Percentiles rank a stretch among this genome's conserved stretches.
These are phyloP conservation scores for Drosophila tsacasi DNA, from an alignment of 1,140 invertebrate genomes.

Conservation along the genomic window DNA sequence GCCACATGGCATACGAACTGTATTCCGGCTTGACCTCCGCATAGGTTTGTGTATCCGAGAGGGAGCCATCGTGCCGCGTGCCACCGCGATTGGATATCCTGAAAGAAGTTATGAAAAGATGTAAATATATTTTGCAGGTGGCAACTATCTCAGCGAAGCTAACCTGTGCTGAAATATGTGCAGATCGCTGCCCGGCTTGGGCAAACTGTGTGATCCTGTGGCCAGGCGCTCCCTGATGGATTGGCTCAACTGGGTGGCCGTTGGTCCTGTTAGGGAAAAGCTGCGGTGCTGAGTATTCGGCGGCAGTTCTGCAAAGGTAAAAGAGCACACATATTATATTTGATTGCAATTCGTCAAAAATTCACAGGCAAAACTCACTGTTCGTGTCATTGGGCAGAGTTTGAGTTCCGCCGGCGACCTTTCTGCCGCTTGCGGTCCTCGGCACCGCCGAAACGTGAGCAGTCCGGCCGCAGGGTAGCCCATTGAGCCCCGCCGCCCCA, in stretches of 20 bases:
- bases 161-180: conserved; percentile 84
- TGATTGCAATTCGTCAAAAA: neutral
- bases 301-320: conserved; percentile 62
- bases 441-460: conserved; percentile 94
- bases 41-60: conserved; percentile 91
- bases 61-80: conserved; percentile 90
- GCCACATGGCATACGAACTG: conserved; percentile 89
- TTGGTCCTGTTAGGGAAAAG: conserved; percentile 92
- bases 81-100: conserved; percentile 87
- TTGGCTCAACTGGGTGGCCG: conserved; percentile 93
- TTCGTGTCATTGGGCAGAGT: conserved; percentile 92
- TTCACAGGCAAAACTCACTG: conserved; percentile 86
- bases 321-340: neutral
- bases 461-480: conserved; percentile 87
- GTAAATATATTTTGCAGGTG: neutral
- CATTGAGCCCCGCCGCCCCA: conserved; percentile 69
- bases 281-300: conserved; percentile 89
- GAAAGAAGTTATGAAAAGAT: neutral
- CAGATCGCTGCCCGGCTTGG: conserved; percentile 89
- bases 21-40: conserved; percentile 89
- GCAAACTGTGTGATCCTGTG: conserved; percentile 92
- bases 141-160: too few relatives aligned
- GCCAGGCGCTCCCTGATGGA: conserved; percentile 92
- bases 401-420: conserved; percentile 94
- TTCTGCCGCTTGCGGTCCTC: conserved; percentile 91